Conservation (phyloP, 53 echinoderm and acorn worm genomes). For the Stichopus horrens region DNA sequence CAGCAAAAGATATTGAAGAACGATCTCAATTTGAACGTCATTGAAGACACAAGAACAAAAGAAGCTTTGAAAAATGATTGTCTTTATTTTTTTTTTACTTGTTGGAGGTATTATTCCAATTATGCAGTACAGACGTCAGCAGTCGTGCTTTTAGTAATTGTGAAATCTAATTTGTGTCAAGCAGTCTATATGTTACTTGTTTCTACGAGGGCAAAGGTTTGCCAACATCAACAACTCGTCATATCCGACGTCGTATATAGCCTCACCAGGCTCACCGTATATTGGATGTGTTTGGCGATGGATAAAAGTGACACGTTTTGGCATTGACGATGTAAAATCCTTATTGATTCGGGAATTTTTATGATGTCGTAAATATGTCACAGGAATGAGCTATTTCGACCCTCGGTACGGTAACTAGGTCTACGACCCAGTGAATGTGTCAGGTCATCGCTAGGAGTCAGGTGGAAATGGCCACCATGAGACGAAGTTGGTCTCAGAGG, state of each 20-base stretch:
- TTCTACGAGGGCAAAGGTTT: background rate
- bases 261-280: background rate
- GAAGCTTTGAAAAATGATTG: no score
- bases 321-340: constrained; percentile 15
- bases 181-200: background rate
- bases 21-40: no score
- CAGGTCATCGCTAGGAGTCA: constrained; percentile 31
- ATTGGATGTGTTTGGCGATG: constrained; percentile 13
- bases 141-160: no score
- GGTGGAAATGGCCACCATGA: constrained; percentile 35
- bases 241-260: background rate
- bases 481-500: constrained; percentile 16
- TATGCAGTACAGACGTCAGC: no score
- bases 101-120: no score
- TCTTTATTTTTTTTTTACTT: no score
- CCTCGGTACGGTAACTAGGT: constrained; percentile 35
- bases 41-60: no score
- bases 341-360: constrained; percentile 37
- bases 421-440: constrained; percentile 42
- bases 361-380: constrained; percentile 40
- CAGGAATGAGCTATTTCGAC: constrained; percentile 27
- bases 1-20: no score
- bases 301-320: constrained; percentile 41
- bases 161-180: no score
- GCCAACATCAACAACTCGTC: background rate